phyloP scores from a whole-genome alignment of 1,140 invertebrate genomes.

The Trinorchestia longiramus region DNA sequence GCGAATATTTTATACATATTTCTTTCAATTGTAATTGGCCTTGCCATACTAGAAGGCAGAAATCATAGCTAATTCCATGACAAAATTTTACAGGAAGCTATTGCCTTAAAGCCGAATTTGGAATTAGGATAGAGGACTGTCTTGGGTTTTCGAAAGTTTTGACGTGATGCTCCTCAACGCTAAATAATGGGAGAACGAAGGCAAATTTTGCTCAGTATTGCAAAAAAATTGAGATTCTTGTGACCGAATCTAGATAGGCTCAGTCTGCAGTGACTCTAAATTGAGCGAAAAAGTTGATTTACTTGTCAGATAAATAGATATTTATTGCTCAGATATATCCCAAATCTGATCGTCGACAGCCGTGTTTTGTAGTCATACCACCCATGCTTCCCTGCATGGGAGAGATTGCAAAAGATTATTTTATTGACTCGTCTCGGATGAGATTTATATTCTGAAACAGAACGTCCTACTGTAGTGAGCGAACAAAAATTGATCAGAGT shows the following conservation, averaged over 20 bases:
- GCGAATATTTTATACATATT: no score
- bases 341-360: neutral
- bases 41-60: neutral
- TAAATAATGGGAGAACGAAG: neutral
- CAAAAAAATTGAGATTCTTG: neutral
- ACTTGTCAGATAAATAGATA: slow-evolving; percentile 20
- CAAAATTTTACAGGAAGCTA: neutral
- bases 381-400: neutral
- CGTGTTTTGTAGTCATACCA: neutral
- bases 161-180: neutral
- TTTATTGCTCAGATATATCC: slow-evolving; percentile 23
- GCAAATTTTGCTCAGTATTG: neutral
- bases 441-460: neutral
- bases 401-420: neutral
- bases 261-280: neutral
- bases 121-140: neutral
- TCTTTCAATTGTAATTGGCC: neutral
- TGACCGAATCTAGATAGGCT: neutral
- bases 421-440: neutral
- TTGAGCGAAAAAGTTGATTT: neutral
- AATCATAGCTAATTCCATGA: neutral
- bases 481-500: neutral
- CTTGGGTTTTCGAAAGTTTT: neutral
- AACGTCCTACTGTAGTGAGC: neutral
- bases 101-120: neutral